Percentiles rank a stretch among this genome's conserved stretches.
Conservation (phyloP, 2,113 vertebrate genomes). For the Etheostoma cragini region DNA sequence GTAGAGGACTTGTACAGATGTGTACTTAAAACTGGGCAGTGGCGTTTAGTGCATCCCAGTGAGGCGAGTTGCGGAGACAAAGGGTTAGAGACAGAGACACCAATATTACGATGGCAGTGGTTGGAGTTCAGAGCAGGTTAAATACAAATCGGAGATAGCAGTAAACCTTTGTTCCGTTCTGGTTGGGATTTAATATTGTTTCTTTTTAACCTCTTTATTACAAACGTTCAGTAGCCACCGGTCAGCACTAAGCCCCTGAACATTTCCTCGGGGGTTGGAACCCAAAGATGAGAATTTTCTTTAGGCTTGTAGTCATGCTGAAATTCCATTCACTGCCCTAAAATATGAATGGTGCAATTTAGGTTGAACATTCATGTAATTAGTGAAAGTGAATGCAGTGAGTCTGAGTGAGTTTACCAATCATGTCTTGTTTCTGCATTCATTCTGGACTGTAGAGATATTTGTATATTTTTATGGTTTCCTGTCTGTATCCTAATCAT, state of each 20-base stretch:
- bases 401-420: neutral
- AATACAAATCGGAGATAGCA: conserved; percentile 11
- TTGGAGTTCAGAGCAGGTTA: conserved; percentile 26
- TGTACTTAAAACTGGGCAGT: neutral
- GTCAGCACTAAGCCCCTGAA: neutral
- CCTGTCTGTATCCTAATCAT: neutral
- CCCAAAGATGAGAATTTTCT: neutral
- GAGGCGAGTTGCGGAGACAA: neutral
- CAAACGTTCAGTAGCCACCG: conserved; percentile 1
- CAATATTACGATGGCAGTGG: neutral
- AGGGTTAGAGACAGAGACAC: neutral
- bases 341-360: neutral
- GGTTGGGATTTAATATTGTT: conserved; percentile 13
- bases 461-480: neutral
- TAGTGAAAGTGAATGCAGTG: neutral
- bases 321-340: neutral
- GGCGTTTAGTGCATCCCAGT: neutral
- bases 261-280: neutral
- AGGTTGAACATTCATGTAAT: neutral
- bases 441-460: neutral
- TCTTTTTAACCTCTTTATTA: neutral
- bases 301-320: neutral
- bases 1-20: neutral
- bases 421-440: neutral
- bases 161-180: conserved; percentile 4